phyloP scores from a whole-genome alignment of 64 coral and sea anemone genomes.

The Anthopleura sola region DNA sequence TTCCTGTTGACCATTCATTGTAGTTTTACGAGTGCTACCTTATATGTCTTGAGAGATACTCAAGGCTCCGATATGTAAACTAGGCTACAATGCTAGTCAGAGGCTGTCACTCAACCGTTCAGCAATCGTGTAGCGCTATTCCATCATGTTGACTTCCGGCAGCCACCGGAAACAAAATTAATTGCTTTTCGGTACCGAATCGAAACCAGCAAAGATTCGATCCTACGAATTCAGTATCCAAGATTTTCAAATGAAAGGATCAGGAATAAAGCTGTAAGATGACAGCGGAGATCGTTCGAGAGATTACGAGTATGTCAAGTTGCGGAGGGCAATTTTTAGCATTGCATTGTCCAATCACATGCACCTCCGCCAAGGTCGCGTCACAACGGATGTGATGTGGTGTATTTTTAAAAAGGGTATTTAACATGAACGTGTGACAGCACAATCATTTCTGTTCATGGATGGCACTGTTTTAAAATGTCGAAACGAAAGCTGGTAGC shows the following conservation, averaged over 20 bases:
- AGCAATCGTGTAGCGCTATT: background rate
- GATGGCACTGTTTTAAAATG: conserved; percentile 36
- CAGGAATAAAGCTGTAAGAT: background rate
- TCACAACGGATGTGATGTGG: conserved; percentile 20
- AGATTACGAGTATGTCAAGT: background rate
- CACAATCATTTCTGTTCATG: background rate
- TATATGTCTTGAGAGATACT: background rate
- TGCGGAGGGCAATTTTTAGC: background rate
- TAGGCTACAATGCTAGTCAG: background rate
- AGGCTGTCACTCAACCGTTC: too few species aligned
- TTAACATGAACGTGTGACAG: conserved; percentile 14
- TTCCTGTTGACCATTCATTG: background rate
- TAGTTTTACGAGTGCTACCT: background rate
- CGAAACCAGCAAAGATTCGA: background rate
- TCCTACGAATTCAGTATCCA: background rate
- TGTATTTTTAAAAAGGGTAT: background rate
- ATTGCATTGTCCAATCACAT: background rate
- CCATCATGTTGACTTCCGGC: background rate
- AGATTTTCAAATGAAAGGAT: background rate
- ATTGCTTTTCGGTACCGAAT: background rate
- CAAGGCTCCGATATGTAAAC: too few species aligned
- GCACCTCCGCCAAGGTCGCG: background rate
- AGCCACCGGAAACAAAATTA: background rate
- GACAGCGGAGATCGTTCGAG: background rate
- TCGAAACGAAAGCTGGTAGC: conserved; percentile 69